Evolutionary conservation across 2,888 invertebrate species (phyloP), one percentile per base, ranked within the genome.

Genomic region (Euplagia quadripunctaria): DNA sequence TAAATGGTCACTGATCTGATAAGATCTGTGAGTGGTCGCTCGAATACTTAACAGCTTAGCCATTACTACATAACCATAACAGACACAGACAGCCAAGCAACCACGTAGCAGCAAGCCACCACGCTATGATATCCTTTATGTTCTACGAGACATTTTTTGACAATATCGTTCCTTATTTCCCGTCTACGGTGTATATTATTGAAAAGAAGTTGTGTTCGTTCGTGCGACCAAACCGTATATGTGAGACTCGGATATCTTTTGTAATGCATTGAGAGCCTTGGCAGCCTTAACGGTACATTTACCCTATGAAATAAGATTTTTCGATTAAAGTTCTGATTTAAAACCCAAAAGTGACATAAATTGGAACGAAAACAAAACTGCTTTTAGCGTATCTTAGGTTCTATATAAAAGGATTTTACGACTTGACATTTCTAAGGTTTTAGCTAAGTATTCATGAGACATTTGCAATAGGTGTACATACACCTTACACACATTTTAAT

Each of bases 211-310:
- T 75, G 83, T 81, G 83, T 82, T 82, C 87, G 85, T 72, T 79
- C 91, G 89, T 90, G 91, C 91, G 87, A 77, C 77, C 77, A 74
- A 69, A 69, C 66, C 74, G 71, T 78, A 74, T 77, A 78, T 82
- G 80, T 82, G 84, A 83, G 80, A 82, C 79, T 82, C 74, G 81
- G 87, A 88, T 86, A 86, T 88, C 89, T 85, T 87, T 88, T 88
- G 90, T 91, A 88, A 92, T 89, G 85, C 87, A 91, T 74, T 73
- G 85, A 87, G 86, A 85, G 87, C 89, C 89, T 91, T 88, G 86
- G 83, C 87, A 87, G 88, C 88, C 86, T 92, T 94, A 90, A 94
- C 91, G 94, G 93, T 79, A 90, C 94, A 93, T 94, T 94, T 90
- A 87, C 87, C 83, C 79, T 88, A 88, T 94, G 92, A 94, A 92